phyloP scores from a whole-genome alignment of 2,888 invertebrate genomes.

The Sympetrum striolatum region DNA sequence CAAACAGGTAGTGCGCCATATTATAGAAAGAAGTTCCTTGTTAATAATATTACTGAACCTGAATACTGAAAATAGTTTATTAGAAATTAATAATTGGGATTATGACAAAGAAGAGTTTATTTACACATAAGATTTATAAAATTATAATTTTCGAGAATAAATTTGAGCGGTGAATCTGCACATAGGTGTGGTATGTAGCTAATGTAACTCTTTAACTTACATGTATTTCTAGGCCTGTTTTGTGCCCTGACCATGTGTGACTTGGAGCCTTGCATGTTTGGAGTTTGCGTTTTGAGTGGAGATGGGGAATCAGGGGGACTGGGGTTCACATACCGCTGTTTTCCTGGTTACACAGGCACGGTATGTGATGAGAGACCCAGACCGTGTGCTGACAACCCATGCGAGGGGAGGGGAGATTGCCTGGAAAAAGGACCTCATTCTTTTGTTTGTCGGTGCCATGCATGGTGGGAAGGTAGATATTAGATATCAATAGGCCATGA shows the following conservation, averaged over 20 bases:
- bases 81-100: too few species aligned
- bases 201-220: too few species aligned
- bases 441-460: conserved; percentile 75
- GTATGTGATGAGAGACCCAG: conserved; percentile 71
- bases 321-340: conserved; percentile 69
- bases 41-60: too few species aligned
- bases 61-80: too few species aligned
- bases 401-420: conserved; percentile 78
- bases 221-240: conserved; percentile 72
- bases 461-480: conserved; percentile 72
- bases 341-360: conserved; percentile 69
- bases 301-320: conserved; percentile 52
- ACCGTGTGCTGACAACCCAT: conserved; percentile 76
- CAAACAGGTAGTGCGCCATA: too few species aligned
- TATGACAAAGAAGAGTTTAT: too few species aligned
- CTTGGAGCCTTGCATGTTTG: conserved; percentile 72
- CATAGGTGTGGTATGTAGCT: too few species aligned
- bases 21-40: too few species aligned
- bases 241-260: conserved; percentile 80
- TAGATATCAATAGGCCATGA: too few species aligned
- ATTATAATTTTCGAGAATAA: too few species aligned
- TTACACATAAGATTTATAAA: too few species aligned
- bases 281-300: conserved; percentile 66
- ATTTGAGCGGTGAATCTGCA: too few species aligned
- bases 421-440: conserved; percentile 68